Base-by-base conservation (phyloP, 2,797 vertebrate genomes). In the Ataeniobius toweri region DNA sequence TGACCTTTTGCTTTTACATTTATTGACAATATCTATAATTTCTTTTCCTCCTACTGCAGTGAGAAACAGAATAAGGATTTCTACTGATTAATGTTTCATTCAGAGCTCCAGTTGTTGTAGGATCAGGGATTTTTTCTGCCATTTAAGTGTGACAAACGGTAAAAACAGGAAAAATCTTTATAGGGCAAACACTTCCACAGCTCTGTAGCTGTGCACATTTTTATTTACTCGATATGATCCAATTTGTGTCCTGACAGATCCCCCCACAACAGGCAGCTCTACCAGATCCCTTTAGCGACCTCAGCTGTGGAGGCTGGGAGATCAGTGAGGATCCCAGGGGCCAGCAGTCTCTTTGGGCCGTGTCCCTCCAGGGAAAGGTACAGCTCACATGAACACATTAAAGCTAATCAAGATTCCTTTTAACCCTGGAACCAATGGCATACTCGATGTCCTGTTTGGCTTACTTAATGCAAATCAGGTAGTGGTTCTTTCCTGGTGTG, bases 291-390 rank as follows among this genome's bases (percentile, higher is more conserved):
- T 98, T 99, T 93, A 98, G 94, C 71, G 98, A 99, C 92, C 96
- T 99, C 89, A 97, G 96, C 14, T 91, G 97, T 4, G 98, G 98
- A 20, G 97, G 98, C 0, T 99, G 97, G 97, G 97, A 99, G 71
- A 90, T 99, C 92, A 97, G 88, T 0, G 98, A 99, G 0, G 98
- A 99, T 83, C 97, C 97, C 0, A 91, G 93, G 6, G 98, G 97
- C n/a, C 95, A 90, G 12, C 93, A 98, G 12, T 99, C 97, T 0
- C 93, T 99, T 53, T 99, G 98, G 98, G 96, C 96, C 0, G 98
- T 98, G 44, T 97, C 98, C 73, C 92, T 99, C 71, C 98, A 99
- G 94, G 98, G 98, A 79, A 98, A 96, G 96, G 98, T 99, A 82
- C 67, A 61, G 31, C 53, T 39, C 58, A 51, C 50, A 48, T 26